Evolutionary conservation across 2,797 vertebrate genomes (phyloP), one percentile per base, ranked within the genome.

Genomic region (Crenuchus spilurus): DNA sequence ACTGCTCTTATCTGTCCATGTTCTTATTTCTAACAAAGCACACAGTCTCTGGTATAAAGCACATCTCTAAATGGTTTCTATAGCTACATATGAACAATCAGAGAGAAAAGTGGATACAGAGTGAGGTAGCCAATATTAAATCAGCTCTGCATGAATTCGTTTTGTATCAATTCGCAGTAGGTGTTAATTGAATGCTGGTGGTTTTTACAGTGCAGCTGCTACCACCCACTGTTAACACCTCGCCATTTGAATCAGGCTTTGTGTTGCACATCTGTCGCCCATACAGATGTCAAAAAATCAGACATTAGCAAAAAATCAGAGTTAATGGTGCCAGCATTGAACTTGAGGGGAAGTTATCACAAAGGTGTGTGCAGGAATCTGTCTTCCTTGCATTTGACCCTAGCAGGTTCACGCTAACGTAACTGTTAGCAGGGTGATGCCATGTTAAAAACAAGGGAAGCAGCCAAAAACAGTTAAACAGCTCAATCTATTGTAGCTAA

Each of bases 161-260:
- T 64, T 64, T 44, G 41, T n/a, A 10, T 44, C 39, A 30, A 14
- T 31, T 46, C 61, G 3, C 61, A 44, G 61, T 44, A 68, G 55
- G 74, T 70, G 66, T 55, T 70, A 55, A 76, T 42, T 48, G 66
- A 63, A 57, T 42, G 16, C 48, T 37, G 37, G 52, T 31, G 4
- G 39, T 63, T 58, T 63, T 37, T 55, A 37, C 48, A 8, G 39
- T 28, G 58, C 74, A 75, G 73, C 57, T 69, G 57, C 48, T 62
- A 8, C 57, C 37, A 46, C 26, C 46, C 31, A 49, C 74, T 75
- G 74, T 75, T 75, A 70, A 54, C 57, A 75, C 73, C 73, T 62
- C 57, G 16, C 37, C 22, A 18, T 14, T 49, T 42, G 28, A 75
- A 46, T n/a, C 7, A 18, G 11, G 20, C 39, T 55, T 70, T 22